Conservation (phyloP, 2,888 invertebrate species). For the Limenitis arthemis region DNA sequence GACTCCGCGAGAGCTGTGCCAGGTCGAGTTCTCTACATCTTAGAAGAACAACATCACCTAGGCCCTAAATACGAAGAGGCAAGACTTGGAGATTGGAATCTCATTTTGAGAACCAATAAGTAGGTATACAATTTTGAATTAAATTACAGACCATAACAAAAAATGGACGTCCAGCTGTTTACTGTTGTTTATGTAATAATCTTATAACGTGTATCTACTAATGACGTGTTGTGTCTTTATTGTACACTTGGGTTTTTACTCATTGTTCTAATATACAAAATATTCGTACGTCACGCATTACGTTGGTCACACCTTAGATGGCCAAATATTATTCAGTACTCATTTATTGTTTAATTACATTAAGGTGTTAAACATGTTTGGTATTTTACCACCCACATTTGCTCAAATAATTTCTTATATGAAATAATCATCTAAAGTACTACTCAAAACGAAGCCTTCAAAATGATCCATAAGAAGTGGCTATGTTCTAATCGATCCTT, state of each 20-base stretch:
- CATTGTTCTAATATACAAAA: not conserved
- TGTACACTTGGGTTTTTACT: constrained; percentile 4
- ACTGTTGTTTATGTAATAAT: not conserved
- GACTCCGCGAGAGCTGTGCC: constrained; percentile 57
- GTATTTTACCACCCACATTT: not conserved
- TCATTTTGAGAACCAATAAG: constrained; percentile 68
- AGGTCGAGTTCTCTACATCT: constrained; percentile 66
- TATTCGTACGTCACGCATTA: not conserved
- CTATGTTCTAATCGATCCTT: not conserved
- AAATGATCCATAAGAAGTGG: not conserved
- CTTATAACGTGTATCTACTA: not conserved
- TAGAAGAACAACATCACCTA: constrained; percentile 80
- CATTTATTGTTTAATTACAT: not conserved
- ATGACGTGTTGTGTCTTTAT: not conserved
- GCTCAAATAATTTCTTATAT: not conserved
- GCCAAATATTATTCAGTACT: not conserved
- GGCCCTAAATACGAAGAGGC: constrained; percentile 76
- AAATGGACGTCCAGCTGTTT: not conserved
- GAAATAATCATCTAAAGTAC: not conserved
- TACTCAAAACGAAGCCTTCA: not conserved
- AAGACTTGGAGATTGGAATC: constrained; percentile 76
- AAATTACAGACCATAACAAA: not conserved
- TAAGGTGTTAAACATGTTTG: not conserved
- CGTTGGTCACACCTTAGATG: not conserved
- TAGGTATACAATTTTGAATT: constrained; percentile 30